Evolutionary conservation across 37 sponge, comb jelly and placozoan species (phyloP).

Genomic region (Diacarnus erythraeanus): DNA sequence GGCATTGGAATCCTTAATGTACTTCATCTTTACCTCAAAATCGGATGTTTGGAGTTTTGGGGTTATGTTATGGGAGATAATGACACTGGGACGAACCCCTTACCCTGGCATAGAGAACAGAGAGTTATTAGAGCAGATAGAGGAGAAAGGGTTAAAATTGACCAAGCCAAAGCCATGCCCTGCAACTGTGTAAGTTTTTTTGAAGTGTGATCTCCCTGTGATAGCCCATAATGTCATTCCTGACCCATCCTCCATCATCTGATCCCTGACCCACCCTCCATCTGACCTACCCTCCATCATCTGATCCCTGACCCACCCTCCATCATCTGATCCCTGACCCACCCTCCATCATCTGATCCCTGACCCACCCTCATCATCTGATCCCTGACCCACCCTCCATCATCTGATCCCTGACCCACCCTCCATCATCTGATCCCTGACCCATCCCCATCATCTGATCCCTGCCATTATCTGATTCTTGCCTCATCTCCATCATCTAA

Average conservation of each 20-base stretch:
- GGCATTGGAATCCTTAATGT: slow-evolving; percentile 81
- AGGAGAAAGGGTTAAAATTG: slow-evolving; percentile 66
- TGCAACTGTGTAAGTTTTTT: slow-evolving; percentile 33
- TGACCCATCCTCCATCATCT: not conserved
- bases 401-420: not conserved
- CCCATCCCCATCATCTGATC: not conserved
- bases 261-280: not conserved
- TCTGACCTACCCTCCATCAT: not conserved
- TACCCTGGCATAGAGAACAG: slow-evolving; percentile 91
- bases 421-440: not conserved
- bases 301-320: not conserved
- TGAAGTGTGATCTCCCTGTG: no score
- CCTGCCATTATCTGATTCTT: not conserved
- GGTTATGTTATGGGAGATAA: slow-evolving; percentile 90
- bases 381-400: not conserved
- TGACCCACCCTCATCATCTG: not conserved
- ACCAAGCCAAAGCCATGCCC: slow-evolving; percentile 65
- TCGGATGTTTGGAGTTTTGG: slow-evolving; percentile 91
- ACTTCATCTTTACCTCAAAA: slow-evolving; percentile 72
- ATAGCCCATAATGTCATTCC: not conserved
- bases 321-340: not conserved
- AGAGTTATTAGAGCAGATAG: slow-evolving; percentile 80
- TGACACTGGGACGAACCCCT: slow-evolving; percentile 80
- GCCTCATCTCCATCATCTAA: not conserved
- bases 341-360: not conserved